Base-by-base conservation (phyloP, 2,797 vertebrate species). In the Tinamus major region DNA sequence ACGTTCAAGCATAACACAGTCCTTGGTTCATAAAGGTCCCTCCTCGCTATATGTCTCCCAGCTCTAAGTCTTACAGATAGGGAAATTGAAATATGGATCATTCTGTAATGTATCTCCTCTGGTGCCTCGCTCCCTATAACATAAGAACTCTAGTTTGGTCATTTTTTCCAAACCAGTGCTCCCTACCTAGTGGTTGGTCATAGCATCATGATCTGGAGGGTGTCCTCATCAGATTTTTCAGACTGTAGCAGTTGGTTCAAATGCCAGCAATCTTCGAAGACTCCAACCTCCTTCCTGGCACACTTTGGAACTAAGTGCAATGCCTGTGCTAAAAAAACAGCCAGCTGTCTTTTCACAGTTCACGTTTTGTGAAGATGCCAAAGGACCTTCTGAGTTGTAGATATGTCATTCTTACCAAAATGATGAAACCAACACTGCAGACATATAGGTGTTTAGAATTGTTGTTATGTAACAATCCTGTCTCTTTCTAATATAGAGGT, bases 321-420 rank as follows among this genome's bases (percentile, higher is more conserved):
- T 61, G 8, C 41, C 33, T 62, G 17, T 69, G 31, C 58, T 71
- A 89, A 85, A 90, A 90, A 78, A 94, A 65, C 58, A 79, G 19
- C 20, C 53, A 79, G 21, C 20, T 37, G 1, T 92, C 51, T 79
- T 87, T 53, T 33, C 26, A 18, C 8, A 67, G 26, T 48, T 76
- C 37, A 21, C 56, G 46, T 0, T 85, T 82, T 85, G 64, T 51
- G 3, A 8, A 71, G 41, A 41, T 87, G 19, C 78, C 49, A 29
- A 80, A 79, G 63, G 67, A 71, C 44, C 26, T 71, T 90, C n/a
- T 0, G 2, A 20, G 70, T 71, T 87, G 59, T 58, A 69, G 75
- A 16, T 83, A 3, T 10, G 42, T 9, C 31, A 33, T 7, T 58
- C 64, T 51, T 51, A 51, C 20, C 46, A 21, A 26, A 26, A 24